These are phyloP conservation scores for Tiliacea aurago DNA, from an alignment of 2,888 invertebrate species.

Conservation along the genomic window DNA sequence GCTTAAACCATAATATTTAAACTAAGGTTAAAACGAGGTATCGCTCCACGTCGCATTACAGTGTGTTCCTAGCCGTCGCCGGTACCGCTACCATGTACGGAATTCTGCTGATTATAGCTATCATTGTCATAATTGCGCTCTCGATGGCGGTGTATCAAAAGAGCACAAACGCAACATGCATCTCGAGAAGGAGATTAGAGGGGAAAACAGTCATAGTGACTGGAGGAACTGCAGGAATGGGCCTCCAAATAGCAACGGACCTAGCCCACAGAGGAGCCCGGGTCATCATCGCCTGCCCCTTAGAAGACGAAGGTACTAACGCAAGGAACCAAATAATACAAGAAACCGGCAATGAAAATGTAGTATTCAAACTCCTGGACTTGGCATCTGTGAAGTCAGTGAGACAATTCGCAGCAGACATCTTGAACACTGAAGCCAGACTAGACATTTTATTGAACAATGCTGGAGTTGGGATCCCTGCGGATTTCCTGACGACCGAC, in stretches of 20 bases:
- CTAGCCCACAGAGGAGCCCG: conserved; percentile 78
- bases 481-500: conserved; percentile 91
- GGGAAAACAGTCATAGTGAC: conserved; percentile 72
- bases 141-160: conserved; percentile 53
- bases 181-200: conserved; percentile 59
- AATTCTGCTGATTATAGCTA: conserved; percentile 29
- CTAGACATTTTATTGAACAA: conserved; percentile 96
- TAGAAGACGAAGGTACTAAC: conserved; percentile 72
- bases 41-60: not conserved
- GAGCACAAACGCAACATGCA: conserved; percentile 66
- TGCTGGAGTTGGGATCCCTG: conserved; percentile 92
- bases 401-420: conserved; percentile 94
- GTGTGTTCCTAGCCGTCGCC: conserved; percentile 9
- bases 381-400: conserved; percentile 93
- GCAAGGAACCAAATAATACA: conserved; percentile 90
- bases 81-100: conserved; percentile 36
- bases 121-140: conserved; percentile 47
- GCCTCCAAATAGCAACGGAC: conserved; percentile 78
- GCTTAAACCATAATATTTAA: not conserved
- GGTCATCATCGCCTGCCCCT: conserved; percentile 81
- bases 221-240: conserved; percentile 81
- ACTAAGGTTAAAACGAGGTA: not conserved
- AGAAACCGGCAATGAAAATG: conserved; percentile 91
- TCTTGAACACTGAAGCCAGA: conserved; percentile 92
- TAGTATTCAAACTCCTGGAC: conserved; percentile 93